Evolutionary conservation across 2,888 invertebrate genomes (phyloP), one percentile per base, ranked within the genome.

Genomic region (Pheosia gnoma): DNA sequence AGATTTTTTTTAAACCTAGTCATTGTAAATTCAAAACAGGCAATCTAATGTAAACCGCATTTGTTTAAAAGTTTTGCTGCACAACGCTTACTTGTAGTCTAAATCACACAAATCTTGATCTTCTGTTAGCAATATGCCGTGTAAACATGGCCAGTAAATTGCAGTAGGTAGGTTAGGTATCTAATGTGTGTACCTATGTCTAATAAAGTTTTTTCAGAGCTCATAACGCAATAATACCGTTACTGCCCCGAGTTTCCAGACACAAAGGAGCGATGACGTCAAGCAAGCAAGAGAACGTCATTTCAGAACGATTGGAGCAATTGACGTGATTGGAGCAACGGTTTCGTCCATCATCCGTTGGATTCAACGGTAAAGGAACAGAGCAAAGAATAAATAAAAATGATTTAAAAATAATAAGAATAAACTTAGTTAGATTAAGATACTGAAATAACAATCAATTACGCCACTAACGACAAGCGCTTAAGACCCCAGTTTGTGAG

Each of bases 201-300:
- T 72, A 67, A 65, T 66, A 70, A 66, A 60, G 54, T 47, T 60
- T 66, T 70, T 74, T 75, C 63, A 71, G 74, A 57, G 62, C 59
- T 71, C 65, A 66, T 79, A 84, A 82, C 85, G 85, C 84, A 84
- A 86, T 81, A 82, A 79, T 80, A 81, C 86, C 81, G 83, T 86
- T 86, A 84, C 68, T 79, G 77, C 74, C 78, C 83, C 70, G 78
- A 69, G 81, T 82, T 82, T 81, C 80, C 83, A 81, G 78, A 83
- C 82, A 86, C 86, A 86, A 86, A 84, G 87, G 80, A 85, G 82
- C 76, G 63, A 79, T 92, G 91, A 92, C 93, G 93, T 92, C 91
- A 91, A 25, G 25, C 25, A 25, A 25, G 25, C 25, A 25, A 79
- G 60, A 65, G 78, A 71, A 76, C 91, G 91, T 91, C 90, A 91